A percentile compares a stretch with the other conserved stretches of the same genome.
Conservation (phyloP, 2,888 invertebrate genomes). For the Xestia ashworthii region DNA sequence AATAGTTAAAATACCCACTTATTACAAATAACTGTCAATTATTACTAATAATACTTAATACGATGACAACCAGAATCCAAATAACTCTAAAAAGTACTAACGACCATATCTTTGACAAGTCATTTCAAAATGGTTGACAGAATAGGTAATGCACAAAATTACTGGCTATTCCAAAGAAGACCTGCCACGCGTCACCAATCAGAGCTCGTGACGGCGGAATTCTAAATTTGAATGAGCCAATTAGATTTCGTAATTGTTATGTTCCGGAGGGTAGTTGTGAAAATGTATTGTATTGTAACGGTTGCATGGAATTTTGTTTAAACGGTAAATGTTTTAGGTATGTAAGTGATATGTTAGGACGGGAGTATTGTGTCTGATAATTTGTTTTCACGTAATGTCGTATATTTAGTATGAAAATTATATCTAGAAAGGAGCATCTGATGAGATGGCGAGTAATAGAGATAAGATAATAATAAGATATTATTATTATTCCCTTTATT, state of each 20-base stretch:
- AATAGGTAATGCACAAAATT: constrained; percentile 55
- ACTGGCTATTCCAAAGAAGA: constrained; percentile 63
- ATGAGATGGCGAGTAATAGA: too few species aligned
- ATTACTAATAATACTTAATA: constrained; percentile 63
- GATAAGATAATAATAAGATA: too few species aligned
- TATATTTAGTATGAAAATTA: too few species aligned
- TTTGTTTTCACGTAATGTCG: constrained; percentile 12
- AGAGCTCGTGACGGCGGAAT: constrained; percentile 66
- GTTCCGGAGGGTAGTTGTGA: constrained; percentile 45
- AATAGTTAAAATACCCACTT: constrained; percentile 63
- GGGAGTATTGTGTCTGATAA: not conserved
- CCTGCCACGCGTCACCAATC: constrained; percentile 77
- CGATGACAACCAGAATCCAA: constrained; percentile 2
- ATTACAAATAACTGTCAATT: constrained; percentile 63
- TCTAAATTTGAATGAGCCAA: constrained; percentile 79
- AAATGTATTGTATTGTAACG: constrained; percentile 60
- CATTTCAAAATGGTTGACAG: constrained; percentile 20
- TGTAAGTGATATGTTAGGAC: not conserved
- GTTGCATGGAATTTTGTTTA: constrained; percentile 60
- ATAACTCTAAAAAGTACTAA: not conserved
- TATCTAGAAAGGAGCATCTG: too few species aligned
- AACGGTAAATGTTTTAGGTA: constrained; percentile 42
- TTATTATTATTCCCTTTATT: too few species aligned
- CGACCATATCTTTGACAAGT: not conserved
- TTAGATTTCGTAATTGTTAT: constrained; percentile 75